Conservation (phyloP, 1,140 invertebrate species). For the Metaphire vulgaris region DNA sequence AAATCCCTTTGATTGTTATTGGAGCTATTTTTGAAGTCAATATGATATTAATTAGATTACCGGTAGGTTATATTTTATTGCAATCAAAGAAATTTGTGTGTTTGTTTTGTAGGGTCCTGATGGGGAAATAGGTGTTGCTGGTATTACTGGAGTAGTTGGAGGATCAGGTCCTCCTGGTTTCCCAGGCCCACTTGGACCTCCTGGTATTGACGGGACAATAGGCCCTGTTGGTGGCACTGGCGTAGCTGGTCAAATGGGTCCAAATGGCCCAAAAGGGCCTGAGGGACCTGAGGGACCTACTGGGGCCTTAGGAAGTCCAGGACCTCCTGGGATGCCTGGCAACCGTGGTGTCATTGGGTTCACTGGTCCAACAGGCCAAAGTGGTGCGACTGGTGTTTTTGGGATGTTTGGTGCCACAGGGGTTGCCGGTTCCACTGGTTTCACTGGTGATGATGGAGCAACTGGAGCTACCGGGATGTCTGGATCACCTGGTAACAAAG, state of each 20-base stretch:
- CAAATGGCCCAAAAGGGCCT: neutral
- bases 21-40: no score
- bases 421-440: constrained; percentile 48
- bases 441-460: constrained; percentile 55
- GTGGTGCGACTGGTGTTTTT: neutral
- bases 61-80: no score
- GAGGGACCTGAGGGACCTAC: constrained; percentile 4
- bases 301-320: neutral
- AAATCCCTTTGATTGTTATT: no score
- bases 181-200: constrained; percentile 8
- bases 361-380: neutral
- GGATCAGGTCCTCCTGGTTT: constrained; percentile 9
- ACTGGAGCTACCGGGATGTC: constrained; percentile 10
- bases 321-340: neutral
- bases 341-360: neutral
- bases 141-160: constrained; percentile 14
- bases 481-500: constrained; percentile 58
- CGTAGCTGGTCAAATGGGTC: constrained; percentile 32
- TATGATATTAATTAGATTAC: no score
- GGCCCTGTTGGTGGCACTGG: constrained; percentile 48
- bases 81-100: no score
- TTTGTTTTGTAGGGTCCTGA: constrained; percentile 13
- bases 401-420: constrained; percentile 33
- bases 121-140: constrained; percentile 12
- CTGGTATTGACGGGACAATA: neutral